Conservation (phyloP, 2,113 vertebrate genomes). For the Coracopsis vasa region DNA sequence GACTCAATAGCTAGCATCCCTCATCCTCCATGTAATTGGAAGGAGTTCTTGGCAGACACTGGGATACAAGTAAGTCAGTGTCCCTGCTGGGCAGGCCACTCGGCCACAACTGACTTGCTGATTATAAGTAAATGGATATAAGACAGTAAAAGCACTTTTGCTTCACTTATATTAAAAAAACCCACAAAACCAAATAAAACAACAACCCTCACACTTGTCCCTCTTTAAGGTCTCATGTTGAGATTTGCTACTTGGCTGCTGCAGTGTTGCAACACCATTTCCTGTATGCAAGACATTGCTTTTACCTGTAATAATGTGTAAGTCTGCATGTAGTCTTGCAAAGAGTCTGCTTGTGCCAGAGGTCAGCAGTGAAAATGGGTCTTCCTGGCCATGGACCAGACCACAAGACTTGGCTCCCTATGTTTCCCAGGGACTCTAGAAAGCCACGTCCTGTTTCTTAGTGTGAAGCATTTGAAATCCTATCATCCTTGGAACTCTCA, state of each 20-base stretch:
- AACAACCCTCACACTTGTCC: accelerated
- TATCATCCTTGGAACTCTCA: background rate
- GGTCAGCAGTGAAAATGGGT: background rate
- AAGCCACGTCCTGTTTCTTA: background rate
- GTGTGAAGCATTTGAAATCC: background rate
- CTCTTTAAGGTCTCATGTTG: accelerated
- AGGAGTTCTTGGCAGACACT: background rate
- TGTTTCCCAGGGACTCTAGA: background rate
- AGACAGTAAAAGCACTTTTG: background rate
- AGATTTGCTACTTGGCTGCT: background rate
- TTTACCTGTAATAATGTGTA: background rate
- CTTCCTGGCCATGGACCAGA: background rate
- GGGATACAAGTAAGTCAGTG: background rate
- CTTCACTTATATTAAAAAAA: background rate
- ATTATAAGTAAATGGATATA: background rate
- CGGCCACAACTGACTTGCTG: background rate
- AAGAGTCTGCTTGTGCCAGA: background rate
- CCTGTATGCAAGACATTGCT: background rate
- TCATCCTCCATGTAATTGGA: background rate
- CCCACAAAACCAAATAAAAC: background rate
- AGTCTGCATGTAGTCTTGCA: background rate
- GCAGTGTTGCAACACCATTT: background rate
- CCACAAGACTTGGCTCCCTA: background rate
- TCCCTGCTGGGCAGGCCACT: background rate
- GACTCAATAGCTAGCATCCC: accelerated